These are phyloP conservation scores for Drosophila robusta DNA, from an alignment of 2,888 invertebrate species.

Conservation along the genomic window DNA sequence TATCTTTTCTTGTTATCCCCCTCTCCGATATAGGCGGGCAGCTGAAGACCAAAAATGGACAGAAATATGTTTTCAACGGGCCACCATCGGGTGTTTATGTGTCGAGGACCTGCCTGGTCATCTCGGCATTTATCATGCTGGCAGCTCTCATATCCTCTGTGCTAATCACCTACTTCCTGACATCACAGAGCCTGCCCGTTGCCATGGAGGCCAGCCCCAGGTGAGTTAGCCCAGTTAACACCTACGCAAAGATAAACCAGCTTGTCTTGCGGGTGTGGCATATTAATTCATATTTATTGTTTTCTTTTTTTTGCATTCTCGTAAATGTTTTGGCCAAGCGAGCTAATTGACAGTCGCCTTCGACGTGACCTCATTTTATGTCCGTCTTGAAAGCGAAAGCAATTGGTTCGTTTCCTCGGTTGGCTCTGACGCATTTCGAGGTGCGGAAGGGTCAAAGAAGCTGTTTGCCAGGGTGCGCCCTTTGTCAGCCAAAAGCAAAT, in stretches of 20 bases:
- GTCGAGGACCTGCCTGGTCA: conserved; percentile 81
- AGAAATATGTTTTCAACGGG: conserved; percentile 85
- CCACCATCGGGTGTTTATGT: conserved; percentile 83
- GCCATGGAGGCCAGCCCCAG: conserved; percentile 50
- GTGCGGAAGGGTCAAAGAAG: conserved; percentile 67
- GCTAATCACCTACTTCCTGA: conserved; percentile 83
- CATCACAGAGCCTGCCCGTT: conserved; percentile 58
- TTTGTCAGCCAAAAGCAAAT: conserved; percentile 15
- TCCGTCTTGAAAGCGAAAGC: conserved; percentile 60
- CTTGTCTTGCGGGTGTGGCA: conserved; percentile 42
- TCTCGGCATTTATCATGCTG: conserved; percentile 76
- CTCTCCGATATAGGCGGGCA: conserved; percentile 83
- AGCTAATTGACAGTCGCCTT: conserved; percentile 59
- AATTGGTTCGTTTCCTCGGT: conserved; percentile 37
- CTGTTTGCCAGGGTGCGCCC: conserved; percentile 33
- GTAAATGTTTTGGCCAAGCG: conserved; percentile 56
- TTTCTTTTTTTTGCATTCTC: conserved; percentile 43
- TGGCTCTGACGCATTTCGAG: conserved; percentile 59
- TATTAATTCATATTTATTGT: conserved; percentile 34
- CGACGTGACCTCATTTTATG: conserved; percentile 67
- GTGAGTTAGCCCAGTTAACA: conserved; percentile 69
- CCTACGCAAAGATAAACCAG: conserved; percentile 31
- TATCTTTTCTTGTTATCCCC: neutral
- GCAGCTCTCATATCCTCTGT: conserved; percentile 81
- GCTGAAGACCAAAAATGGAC: conserved; percentile 85